Conservation (phyloP, 2,113 vertebrate species). For the Aythya baeri region DNA sequence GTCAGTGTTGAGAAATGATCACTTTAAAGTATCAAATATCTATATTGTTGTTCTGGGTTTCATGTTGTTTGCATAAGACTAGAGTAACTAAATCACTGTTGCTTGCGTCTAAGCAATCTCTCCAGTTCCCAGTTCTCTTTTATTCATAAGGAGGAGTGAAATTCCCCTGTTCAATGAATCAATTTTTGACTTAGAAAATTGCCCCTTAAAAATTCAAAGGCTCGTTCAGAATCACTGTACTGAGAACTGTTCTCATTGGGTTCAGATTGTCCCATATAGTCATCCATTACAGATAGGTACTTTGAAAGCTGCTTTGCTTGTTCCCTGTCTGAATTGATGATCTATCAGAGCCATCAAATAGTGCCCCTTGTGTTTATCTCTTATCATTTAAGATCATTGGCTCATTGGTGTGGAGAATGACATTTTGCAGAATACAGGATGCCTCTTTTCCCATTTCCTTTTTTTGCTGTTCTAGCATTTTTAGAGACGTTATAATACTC, state of each 20-base stretch:
- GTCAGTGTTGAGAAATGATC: slow-evolving; percentile 2
- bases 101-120: background rate
- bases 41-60: background rate
- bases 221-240: background rate
- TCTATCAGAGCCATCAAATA: background rate
- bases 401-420: background rate
- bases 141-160: background rate
- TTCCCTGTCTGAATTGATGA: background rate
- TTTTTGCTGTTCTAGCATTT: background rate
- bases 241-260: background rate
- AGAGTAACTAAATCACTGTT: background rate
- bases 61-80: background rate
- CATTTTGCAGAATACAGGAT: background rate
- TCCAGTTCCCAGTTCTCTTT: background rate
- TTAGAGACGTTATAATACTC: background rate
- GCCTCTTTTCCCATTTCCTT: background rate
- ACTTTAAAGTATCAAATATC: slow-evolving; percentile 4
- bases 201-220: background rate
- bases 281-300: background rate
- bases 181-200: background rate
- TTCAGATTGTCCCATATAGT: background rate
- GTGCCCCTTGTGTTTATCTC: background rate
- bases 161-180: background rate
- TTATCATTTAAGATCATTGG: background rate
- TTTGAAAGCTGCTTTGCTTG: background rate